Evolutionary conservation across 1,140 invertebrate species (phyloP).

Genomic region (Drosophila orena): DNA sequence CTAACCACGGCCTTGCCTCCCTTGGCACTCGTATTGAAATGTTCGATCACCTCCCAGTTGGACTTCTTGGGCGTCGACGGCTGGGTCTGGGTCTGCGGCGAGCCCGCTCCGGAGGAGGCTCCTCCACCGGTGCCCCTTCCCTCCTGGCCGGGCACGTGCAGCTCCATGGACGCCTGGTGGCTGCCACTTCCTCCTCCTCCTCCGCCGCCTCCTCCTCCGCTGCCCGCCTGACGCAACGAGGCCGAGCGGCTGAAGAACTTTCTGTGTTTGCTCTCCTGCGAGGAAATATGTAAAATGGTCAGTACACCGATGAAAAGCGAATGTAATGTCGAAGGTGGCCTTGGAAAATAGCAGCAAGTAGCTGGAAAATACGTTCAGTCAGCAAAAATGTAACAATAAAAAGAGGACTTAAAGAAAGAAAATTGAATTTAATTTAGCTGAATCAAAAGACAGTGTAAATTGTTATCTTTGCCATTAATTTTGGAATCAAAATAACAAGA

Average conservation of each 20-base stretch:
- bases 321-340: not conserved
- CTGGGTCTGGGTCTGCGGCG: conserved; percentile 85
- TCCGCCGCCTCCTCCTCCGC: too few relatives aligned
- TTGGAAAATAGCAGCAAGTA: not conserved
- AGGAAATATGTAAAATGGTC: not conserved
- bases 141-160: conserved; percentile 74
- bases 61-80: conserved; percentile 90
- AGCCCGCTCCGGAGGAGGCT: conserved; percentile 42
- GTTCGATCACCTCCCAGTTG: conserved; percentile 95
- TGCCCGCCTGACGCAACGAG: conserved; percentile 78
- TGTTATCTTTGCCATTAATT: too few relatives aligned
- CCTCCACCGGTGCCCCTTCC: conserved; percentile 23
- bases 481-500: too few relatives aligned
- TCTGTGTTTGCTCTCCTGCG: conserved; percentile 59
- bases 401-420: too few relatives aligned
- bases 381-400: not conserved
- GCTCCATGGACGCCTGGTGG: conserved; percentile 73
- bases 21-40: conserved; percentile 88
- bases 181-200: conserved; percentile 32
- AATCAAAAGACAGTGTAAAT: too few relatives aligned
- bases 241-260: conserved; percentile 83
- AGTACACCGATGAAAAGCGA: conserved; percentile 1
- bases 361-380: not conserved
- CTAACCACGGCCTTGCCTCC: conserved; percentile 85
- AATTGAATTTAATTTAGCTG: too few relatives aligned